Evolutionary conservation across 2,888 invertebrate genomes (phyloP).

Genomic region (Tinea semifulvella): DNA sequence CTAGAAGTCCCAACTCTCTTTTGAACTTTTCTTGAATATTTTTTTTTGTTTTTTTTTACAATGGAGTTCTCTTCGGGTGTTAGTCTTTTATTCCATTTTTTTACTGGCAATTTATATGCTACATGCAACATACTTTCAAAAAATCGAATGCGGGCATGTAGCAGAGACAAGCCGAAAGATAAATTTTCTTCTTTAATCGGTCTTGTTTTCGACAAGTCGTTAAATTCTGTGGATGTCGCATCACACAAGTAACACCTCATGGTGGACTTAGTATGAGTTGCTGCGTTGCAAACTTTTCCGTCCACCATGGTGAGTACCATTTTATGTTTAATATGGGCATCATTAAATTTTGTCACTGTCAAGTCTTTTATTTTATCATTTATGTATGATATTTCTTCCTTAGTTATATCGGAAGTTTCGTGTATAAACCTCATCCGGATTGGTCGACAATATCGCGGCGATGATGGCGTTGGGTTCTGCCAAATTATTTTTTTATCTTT

Average conservation of each 20-base stretch:
- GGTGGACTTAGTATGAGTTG: slow-evolving; percentile 27
- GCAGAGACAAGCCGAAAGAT: slow-evolving; percentile 12
- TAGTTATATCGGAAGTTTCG: slow-evolving; percentile 16
- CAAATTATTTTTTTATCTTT: slow-evolving; percentile 8
- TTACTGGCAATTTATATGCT: slow-evolving; percentile 14
- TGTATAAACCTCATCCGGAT: slow-evolving; percentile 16
- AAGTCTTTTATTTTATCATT: slow-evolving; percentile 1
- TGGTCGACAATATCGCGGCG: slow-evolving; percentile 15
- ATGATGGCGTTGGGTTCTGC: slow-evolving; percentile 18
- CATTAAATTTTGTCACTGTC: not conserved
- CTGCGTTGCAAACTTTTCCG: slow-evolving; percentile 31
- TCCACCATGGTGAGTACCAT: slow-evolving; percentile 26
- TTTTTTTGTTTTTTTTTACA: slow-evolving; percentile 19
- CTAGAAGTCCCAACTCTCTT: slow-evolving; percentile 21
- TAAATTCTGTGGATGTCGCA: slow-evolving; percentile 30
- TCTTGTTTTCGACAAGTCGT: slow-evolving; percentile 21
- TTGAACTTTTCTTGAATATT: slow-evolving; percentile 19
- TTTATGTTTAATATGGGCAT: slow-evolving; percentile 17
- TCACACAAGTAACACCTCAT: slow-evolving; percentile 30
- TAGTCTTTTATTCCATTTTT: slow-evolving; percentile 13
- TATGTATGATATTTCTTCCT: slow-evolving; percentile 14
- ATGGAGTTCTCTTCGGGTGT: not conserved
- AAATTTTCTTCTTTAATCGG: not conserved
- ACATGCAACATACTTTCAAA: slow-evolving; percentile 13
- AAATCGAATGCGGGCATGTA: slow-evolving; percentile 14